Evolutionary conservation across 2,888 invertebrate species (phyloP).

Genomic region (Pseudoips prasinana): DNA sequence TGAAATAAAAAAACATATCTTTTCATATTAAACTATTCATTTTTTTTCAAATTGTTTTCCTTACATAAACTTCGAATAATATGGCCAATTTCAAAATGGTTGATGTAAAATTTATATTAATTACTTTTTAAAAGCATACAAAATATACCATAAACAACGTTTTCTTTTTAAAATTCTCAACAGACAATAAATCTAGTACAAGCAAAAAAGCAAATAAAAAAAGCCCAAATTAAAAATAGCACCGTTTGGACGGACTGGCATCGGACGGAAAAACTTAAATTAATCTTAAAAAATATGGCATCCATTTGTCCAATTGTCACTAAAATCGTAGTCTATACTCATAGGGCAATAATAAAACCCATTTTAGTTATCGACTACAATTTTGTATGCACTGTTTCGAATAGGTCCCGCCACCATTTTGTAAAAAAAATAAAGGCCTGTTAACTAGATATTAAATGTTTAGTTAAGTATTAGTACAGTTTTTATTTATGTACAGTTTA

Average conservation of each 20-base stretch:
- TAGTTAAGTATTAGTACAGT: slow-evolving; percentile 1
- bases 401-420: slow-evolving; percentile 57
- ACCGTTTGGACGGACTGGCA: slow-evolving; percentile 67
- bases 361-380: slow-evolving; percentile 14
- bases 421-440: slow-evolving; percentile 34
- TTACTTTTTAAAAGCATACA: neutral
- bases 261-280: slow-evolving; percentile 38
- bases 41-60: no score
- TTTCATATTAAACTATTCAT: no score
- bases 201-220: slow-evolving; percentile 40
- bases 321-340: slow-evolving; percentile 15
- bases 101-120: neutral
- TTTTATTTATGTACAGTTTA: no score
- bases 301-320: slow-evolving; percentile 41
- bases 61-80: no score
- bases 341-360: neutral
- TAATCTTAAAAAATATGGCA: slow-evolving; percentile 73
- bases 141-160: no score
- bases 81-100: neutral
- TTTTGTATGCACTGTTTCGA: slow-evolving; percentile 4
- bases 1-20: slow-evolving; percentile 5
- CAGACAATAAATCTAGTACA: slow-evolving; percentile 23
- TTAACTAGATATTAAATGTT: slow-evolving; percentile 19
- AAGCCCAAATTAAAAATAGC: slow-evolving; percentile 54
- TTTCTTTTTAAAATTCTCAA: slow-evolving; percentile 8